These are phyloP conservation scores for Sylvicapra grimmia DNA, from an alignment of 2,113 vertebrate species.

Conservation along the genomic window DNA sequence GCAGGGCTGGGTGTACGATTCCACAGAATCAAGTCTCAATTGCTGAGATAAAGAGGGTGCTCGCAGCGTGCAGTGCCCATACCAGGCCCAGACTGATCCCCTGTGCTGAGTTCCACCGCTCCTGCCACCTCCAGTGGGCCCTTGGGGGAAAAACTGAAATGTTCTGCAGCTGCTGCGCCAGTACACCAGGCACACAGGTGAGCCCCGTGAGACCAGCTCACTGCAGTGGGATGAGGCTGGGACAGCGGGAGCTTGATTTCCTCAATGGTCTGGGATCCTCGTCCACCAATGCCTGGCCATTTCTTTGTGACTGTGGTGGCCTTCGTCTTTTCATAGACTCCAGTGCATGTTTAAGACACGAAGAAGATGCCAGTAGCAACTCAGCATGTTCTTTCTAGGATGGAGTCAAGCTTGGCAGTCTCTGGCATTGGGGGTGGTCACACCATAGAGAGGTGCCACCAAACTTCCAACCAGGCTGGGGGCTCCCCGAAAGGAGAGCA, in stretches of 20 bases:
- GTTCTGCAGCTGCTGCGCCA: background rate
- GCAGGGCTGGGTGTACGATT: rapidly evolving
- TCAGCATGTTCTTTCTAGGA: background rate
- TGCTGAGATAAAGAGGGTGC: background rate
- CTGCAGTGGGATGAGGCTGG: background rate
- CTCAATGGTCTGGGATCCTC: background rate
- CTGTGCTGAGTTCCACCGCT: no score
- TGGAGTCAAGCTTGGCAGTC: rapidly evolving
- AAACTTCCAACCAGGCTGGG: background rate
- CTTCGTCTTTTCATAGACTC: background rate
- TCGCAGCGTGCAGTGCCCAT: no score
- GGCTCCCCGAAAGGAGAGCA: background rate
- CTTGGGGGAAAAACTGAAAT: background rate
- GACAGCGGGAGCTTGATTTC: background rate
- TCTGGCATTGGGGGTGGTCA: background rate
- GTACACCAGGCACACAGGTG: background rate
- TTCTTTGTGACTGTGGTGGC: background rate
- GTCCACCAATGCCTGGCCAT: background rate
- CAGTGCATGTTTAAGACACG: background rate
- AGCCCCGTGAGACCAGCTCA: background rate
- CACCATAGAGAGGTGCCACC: background rate
- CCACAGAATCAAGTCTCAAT: background rate
- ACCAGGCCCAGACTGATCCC: no score
- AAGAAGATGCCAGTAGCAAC: background rate
- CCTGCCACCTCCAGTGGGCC: background rate